Evolutionary conservation across 1,140 invertebrate genomes (phyloP), one percentile per base, ranked within the genome.

Genomic region (Pseudomyrmex gracilis): DNA sequence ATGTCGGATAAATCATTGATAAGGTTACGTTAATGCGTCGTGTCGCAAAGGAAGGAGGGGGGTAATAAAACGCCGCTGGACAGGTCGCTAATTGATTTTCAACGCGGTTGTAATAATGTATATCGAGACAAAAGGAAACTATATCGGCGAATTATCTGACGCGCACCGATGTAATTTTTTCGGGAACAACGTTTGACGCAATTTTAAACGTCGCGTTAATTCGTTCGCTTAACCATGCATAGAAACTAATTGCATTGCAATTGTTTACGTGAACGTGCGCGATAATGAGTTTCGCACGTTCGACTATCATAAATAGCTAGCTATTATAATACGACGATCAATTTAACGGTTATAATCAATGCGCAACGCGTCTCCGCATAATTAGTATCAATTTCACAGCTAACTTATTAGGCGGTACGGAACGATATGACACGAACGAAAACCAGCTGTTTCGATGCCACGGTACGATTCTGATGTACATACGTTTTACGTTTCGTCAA

Each of bases 301-400:
- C 15, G 53, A 80, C 15, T 58, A 13, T 47, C 53, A 49, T 70
- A 80, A 80, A 80, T 80, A 71, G 15, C 34, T 20, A 12, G 55
- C 20, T 71, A 58, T 80, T 80, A 71, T 80, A 71, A 70, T 71
- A 17, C 22, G 60, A 13, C n/a, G 13, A 68, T 55, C 76, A 78
- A 70, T 70, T 70, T 60, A 47, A 43, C 43, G 15, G 34, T 0
- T 34, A 34, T 70, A 47, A 58, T 0, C 34, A 67, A 67, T 22
- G 43, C 43, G 20, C 20, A 47, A 58, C 22, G 43, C 76, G 20
- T 76, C 22, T 53, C 58, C 34, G 45, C 45, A 34, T 68, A 68
- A 70, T 47, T 47, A 24, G 10, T 70, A 70, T 68, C 17, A 49
- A 70, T 80, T 80, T 60, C n/a, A 24, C 17, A 34, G 17, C 45